Conservation (phyloP, 1,140 invertebrate species). For the Euura lappo region DNA sequence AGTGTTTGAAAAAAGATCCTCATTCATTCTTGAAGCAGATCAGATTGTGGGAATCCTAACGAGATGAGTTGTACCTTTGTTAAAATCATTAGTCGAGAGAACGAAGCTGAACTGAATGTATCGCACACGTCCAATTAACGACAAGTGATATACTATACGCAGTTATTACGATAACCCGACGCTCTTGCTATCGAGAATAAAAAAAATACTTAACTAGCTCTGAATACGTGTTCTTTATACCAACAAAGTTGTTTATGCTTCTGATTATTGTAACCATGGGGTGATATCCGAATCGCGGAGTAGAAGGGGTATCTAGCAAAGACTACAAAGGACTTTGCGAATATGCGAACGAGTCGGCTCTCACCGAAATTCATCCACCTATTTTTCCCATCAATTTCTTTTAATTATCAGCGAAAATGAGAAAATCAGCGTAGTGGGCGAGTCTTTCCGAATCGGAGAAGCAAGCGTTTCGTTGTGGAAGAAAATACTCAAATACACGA, state of each 20-base stretch:
- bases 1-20: not conserved
- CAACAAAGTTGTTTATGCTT: constrained; percentile 47
- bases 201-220: constrained; percentile 23
- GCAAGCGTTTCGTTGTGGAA: no score
- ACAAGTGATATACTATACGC: not conserved
- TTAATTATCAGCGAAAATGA: no score
- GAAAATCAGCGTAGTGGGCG: no score
- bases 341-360: not conserved
- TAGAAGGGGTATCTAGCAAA: not conserved
- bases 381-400: no score
- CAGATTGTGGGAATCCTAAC: not conserved
- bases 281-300: constrained; percentile 43
- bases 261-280: constrained; percentile 55
- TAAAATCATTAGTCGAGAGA: not conserved
- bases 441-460: no score
- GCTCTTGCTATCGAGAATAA: constrained; percentile 40
- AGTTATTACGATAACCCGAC: constrained; percentile 45
- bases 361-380: no score
- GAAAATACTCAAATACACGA: not conserved
- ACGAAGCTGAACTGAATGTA: no score
- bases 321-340: not conserved
- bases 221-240: constrained; percentile 24
- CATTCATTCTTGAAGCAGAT: not conserved
- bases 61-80: not conserved
- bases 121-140: not conserved